phyloP scores from a whole-genome alignment of 2,888 invertebrate genomes.

The Polietes domitor region DNA sequence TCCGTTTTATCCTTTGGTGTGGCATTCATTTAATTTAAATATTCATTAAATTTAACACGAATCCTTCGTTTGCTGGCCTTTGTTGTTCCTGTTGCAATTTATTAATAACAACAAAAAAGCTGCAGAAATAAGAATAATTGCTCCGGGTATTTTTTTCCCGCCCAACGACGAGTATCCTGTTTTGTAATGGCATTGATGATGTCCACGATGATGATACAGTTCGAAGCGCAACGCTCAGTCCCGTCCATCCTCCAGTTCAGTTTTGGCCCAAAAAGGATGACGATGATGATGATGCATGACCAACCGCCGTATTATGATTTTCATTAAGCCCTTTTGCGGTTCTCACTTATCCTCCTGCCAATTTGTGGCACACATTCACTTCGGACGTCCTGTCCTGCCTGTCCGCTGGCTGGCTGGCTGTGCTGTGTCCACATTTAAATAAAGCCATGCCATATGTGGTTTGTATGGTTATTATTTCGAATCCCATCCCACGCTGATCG shows the following conservation, averaged over 20 bases:
- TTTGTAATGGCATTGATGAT: constrained; percentile 4
- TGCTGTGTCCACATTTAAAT: constrained; percentile 61
- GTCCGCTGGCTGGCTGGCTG: neutral
- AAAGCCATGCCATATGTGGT: constrained; percentile 38
- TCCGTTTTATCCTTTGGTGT: neutral
- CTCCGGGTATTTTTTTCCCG: neutral
- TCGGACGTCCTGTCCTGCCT: neutral
- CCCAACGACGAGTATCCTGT: neutral
- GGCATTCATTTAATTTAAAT: constrained; percentile 51
- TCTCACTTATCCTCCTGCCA: constrained; percentile 37
- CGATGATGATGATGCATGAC: constrained; percentile 56
- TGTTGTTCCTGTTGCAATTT: constrained; percentile 17
- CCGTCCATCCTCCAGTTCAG: constrained; percentile 12
- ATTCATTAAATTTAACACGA: constrained; percentile 48
- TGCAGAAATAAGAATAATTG: neutral
- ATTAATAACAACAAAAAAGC: neutral
- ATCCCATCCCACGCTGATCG: neutral
- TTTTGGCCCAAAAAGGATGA: constrained; percentile 18
- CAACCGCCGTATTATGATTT: constrained; percentile 65
- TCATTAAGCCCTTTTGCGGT: constrained; percentile 65
- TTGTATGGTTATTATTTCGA: constrained; percentile 22
- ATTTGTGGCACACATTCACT: constrained; percentile 30
- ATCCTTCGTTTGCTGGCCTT: constrained; percentile 2
- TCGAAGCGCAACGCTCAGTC: neutral
- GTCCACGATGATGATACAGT: neutral